These are phyloP conservation scores for Teleopsis dalmanni DNA, from an alignment of 1,140 invertebrate species.

Conservation along the genomic window DNA sequence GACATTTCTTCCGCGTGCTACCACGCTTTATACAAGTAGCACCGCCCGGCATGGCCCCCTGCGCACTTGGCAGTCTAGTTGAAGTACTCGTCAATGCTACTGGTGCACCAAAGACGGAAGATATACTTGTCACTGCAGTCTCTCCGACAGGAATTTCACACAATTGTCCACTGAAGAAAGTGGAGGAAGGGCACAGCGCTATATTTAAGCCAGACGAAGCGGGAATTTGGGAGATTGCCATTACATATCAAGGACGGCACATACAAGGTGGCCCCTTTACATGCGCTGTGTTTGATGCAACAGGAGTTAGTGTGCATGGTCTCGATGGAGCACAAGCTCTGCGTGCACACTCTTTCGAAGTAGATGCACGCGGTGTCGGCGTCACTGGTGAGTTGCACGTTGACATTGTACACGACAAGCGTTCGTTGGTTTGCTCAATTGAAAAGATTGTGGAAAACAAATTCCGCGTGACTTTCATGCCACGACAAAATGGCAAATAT, in stretches of 20 bases:
- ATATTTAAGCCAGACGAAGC: constrained; percentile 95
- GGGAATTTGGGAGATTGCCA: constrained; percentile 93
- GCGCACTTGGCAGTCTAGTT: constrained; percentile 85
- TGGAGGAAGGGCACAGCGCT: constrained; percentile 76
- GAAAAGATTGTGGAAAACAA: constrained; percentile 73
- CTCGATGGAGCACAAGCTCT: constrained; percentile 69
- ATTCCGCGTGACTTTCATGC: constrained; percentile 84
- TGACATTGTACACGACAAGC: constrained; percentile 79
- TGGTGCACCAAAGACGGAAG: constrained; percentile 72
- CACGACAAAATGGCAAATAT: constrained; percentile 84
- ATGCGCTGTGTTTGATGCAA: constrained; percentile 94
- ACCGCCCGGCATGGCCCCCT: constrained; percentile 87
- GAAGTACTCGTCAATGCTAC: constrained; percentile 90
- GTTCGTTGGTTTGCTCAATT: constrained; percentile 74
- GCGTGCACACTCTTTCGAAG: constrained; percentile 70
- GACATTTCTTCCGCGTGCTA: constrained; percentile 77
- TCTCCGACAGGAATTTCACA: constrained; percentile 74
- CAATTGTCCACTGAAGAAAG: constrained; percentile 67
- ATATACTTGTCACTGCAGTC: constrained; percentile 78
- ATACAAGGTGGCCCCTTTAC: constrained; percentile 95
- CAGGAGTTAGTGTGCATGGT: constrained; percentile 70
- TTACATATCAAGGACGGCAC: constrained; percentile 90
- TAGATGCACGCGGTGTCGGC: constrained; percentile 75
- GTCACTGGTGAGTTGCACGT: constrained; percentile 82
- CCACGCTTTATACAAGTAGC: constrained; percentile 77